Evolutionary conservation across 2,113 vertebrate genomes (phyloP).

Genomic region (Ammodytes dubius): DNA sequence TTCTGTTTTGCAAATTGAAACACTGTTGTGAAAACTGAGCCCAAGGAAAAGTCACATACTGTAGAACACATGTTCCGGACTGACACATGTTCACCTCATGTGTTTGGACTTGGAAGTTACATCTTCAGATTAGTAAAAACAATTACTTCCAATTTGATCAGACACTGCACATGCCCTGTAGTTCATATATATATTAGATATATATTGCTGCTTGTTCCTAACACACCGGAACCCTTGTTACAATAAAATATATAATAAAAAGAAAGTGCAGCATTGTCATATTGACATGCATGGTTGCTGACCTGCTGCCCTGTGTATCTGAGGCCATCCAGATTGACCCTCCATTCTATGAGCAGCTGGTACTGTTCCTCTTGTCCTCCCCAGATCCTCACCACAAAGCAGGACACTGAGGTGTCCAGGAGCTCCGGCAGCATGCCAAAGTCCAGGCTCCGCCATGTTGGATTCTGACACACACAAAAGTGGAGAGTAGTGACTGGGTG

Average conservation of each 20-base stretch:
- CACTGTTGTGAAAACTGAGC: background rate
- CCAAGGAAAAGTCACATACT: background rate
- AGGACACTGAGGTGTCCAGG: conserved; percentile 95
- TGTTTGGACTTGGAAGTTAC: background rate
- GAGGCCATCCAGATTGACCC: conserved; percentile 94
- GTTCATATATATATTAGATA: background rate
- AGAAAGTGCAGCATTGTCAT: background rate
- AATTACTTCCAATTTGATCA: background rate
- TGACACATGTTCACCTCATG: background rate
- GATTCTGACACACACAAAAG: conserved; percentile 87
- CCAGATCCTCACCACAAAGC: conserved; percentile 97
- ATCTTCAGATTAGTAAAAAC: background rate
- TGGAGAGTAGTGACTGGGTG: background rate
- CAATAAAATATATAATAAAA: background rate
- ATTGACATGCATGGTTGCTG: conserved; percentile 30
- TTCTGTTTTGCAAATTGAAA: background rate
- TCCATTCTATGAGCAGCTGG: conserved; percentile 97
- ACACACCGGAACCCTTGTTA: background rate
- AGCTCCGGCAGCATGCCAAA: conserved; percentile 95
- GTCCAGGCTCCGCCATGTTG: conserved; percentile 97
- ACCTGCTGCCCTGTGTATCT: conserved; percentile 98
- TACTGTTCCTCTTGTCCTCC: conserved; percentile 91
- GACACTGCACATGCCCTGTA: background rate
- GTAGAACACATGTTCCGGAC: background rate
- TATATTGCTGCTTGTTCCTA: background rate